Evolutionary conservation across 2,113 vertebrate species (phyloP), one percentile per base, ranked within the genome.

Genomic region (Peromyscus californicus): DNA sequence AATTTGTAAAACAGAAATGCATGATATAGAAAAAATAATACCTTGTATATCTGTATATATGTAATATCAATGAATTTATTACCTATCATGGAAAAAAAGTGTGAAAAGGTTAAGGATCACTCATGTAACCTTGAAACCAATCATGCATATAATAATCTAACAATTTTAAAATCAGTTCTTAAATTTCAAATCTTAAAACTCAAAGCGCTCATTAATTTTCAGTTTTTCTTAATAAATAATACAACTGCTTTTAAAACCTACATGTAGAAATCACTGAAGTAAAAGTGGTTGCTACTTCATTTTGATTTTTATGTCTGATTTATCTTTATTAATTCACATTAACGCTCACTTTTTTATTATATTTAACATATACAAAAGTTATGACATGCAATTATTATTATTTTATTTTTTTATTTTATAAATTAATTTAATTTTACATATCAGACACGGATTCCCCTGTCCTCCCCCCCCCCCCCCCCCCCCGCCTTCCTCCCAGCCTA

Each of bases 191-290:
- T 21, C 29, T 72, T 93, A 63, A 51, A 88, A 22, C 33, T 92
- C 31, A 96, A 83, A 31, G 42, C 83, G 75, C 19, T 1, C 3
- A 51, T 96, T 91, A 1, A 96, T 87, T 93, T 93, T 95, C 26
- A 51, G 17, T 29, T 93, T 86, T 97, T 95, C 36, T 76, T 61
- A 93, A 80, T 70, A 91, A 91, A 65, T 93, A 91, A 93, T 78
- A 59, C 0, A 2, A n/a, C 59, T 89, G 65, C 13, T 69, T 96
- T 65, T 85, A 22, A 92, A 76, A 75, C 57, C 15, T 90, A 88
- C 39, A 39, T n/a, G 33, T 69, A 26, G 63, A 94, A 51, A 74
- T 54, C 72, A 94, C 4, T 78, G 7, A 84, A 75, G 4, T 6
- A 91, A 92, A 88, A 79, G 0, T 75, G 3, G 0, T 76, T 94